A percentile compares a stretch with the other conserved stretches of the same genome.
Conservation (phyloP, 2,113 vertebrate genomes). For the Paramormyrops kingsleyae region DNA sequence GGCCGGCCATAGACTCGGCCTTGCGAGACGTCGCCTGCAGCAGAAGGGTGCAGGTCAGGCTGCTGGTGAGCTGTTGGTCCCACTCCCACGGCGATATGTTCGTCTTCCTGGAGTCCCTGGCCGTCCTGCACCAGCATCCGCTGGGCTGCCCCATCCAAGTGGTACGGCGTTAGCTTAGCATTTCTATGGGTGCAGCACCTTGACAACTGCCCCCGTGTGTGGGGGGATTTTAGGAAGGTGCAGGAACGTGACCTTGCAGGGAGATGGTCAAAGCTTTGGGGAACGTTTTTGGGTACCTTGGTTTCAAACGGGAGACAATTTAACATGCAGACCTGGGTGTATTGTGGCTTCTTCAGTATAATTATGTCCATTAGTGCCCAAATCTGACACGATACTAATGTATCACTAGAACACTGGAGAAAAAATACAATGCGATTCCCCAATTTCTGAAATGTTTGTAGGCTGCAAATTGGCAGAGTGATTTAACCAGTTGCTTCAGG, state of each 20-base stretch:
- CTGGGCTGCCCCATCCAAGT: conserved; percentile 56
- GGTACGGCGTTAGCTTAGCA: conserved; percentile 40
- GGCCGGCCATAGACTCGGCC: conserved; percentile 62
- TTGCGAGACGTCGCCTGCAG: conserved; percentile 60
- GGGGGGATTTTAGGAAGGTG: background rate
- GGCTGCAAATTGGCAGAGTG: background rate
- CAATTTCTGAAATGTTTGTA: background rate
- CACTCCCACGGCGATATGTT: conserved; percentile 63
- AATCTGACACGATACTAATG: background rate
- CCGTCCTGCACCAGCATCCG: conserved; percentile 47
- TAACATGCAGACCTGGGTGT: background rate
- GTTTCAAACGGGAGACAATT: background rate
- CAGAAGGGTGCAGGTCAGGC: conserved; percentile 52
- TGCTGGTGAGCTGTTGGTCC: conserved; percentile 71
- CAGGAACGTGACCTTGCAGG: background rate
- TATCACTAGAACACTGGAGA: background rate
- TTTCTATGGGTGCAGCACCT: background rate
- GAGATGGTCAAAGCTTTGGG: background rate
- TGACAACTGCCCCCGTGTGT: background rate
- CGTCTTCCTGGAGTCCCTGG: conserved; percentile 66
- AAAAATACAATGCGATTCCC: background rate
- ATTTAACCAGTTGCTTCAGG: background rate
- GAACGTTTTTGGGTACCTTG: background rate
- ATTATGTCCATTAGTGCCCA: background rate
- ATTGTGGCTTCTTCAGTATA: background rate